Evolutionary conservation across 2,113 vertebrate species (phyloP).

Genomic region (Elephas maximus): DNA sequence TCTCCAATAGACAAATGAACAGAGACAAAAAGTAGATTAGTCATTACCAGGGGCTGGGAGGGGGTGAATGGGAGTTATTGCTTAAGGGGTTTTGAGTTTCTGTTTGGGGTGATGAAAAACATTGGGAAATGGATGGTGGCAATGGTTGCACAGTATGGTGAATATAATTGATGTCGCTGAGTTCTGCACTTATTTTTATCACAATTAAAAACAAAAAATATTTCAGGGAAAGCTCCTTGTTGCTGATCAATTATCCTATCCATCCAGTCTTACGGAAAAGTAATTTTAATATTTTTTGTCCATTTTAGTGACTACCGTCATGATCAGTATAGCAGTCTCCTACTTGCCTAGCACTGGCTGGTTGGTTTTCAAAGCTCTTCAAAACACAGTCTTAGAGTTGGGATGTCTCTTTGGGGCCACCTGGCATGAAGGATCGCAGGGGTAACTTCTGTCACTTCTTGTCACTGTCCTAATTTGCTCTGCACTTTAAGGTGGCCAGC

Average conservation of each 20-base stretch:
- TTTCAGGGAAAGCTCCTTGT: background rate
- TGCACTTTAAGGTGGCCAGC: background rate
- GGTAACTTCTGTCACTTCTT: background rate
- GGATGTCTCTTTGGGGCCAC: background rate
- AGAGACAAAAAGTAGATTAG: background rate
- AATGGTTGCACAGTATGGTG: background rate
- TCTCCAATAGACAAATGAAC: background rate
- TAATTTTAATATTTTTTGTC: background rate
- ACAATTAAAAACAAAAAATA: background rate
- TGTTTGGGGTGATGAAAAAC: no score
- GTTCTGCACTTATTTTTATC: background rate
- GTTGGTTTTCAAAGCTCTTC: background rate
- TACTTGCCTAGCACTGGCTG: background rate
- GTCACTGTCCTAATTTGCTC: background rate
- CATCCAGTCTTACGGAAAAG: background rate
- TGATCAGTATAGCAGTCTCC: background rate
- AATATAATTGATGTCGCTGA: background rate
- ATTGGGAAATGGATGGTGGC: no score
- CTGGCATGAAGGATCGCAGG: background rate
- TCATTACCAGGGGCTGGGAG: background rate
- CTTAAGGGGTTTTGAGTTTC: background rate
- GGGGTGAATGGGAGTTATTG: background rate
- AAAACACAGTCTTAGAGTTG: background rate
- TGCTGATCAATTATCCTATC: background rate
- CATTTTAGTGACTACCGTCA: background rate